Conservation (phyloP, 35 echinoderm and acorn worm species). For the Diadema setosum region DNA sequence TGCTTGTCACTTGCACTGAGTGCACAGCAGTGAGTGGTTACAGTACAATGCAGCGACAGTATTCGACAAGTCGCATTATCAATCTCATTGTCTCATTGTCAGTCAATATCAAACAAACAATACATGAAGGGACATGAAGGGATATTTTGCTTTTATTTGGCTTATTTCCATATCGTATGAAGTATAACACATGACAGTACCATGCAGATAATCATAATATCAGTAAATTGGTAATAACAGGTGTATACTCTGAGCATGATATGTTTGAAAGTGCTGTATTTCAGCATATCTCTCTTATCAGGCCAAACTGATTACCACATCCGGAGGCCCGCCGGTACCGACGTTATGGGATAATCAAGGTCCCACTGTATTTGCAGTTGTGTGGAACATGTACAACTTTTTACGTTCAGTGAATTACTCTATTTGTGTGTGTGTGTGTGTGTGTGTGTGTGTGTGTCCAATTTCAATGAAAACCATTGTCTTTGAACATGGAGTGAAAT, state of each 20-base stretch:
- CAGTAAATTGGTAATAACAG: not conserved
- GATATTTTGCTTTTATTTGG: not conserved
- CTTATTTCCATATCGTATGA: not conserved
- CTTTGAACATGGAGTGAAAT: too few species aligned
- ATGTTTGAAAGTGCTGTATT: not conserved
- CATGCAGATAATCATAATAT: too few species aligned
- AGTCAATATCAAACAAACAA: not conserved
- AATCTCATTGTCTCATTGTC: too few species aligned
- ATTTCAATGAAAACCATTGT: too few species aligned
- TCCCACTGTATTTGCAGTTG: not conserved
- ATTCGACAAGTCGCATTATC: not conserved
- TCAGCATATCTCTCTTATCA: too few species aligned
- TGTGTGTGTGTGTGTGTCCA: too few species aligned
- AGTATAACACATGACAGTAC: not conserved
- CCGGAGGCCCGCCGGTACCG: not conserved
- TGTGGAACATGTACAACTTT: too few species aligned
- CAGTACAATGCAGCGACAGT: not conserved
- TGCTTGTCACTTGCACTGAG: too few species aligned
- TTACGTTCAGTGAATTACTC: too few species aligned
- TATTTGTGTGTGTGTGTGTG: too few species aligned
- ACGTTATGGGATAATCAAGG: not conserved
- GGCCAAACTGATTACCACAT: not conserved
- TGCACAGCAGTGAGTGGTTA: not conserved
- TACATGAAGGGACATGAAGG: too few species aligned
- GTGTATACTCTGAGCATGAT: not conserved